These are phyloP conservation scores for Paedocypris micromegethes DNA, from an alignment of 2,797 vertebrate genomes.

Conservation along the genomic window DNA sequence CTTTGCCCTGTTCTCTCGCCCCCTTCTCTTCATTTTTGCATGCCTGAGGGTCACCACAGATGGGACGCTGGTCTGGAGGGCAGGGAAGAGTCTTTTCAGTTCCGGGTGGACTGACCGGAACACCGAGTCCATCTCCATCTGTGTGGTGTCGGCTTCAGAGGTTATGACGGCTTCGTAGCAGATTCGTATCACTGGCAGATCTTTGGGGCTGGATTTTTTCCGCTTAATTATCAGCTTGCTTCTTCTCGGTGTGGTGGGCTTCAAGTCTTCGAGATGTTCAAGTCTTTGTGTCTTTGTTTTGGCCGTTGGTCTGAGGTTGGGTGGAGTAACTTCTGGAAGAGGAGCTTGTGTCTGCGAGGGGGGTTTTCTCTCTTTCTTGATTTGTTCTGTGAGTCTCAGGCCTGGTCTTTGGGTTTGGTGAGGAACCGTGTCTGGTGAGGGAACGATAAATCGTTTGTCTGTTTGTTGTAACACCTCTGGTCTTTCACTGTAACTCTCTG, in stretches of 20 bases:
- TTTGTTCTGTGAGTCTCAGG: conserved; percentile 46
- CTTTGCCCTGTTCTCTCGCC: conserved; percentile 58
- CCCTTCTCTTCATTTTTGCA: conserved; percentile 40
- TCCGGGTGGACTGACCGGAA: conserved; percentile 20
- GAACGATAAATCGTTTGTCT: too few species aligned
- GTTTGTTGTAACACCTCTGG: conserved; percentile 31
- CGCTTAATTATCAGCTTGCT: conserved; percentile 1
- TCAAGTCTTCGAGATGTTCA: conserved; percentile 38
- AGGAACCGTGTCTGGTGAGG: too few species aligned
- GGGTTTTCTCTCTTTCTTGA: conserved; percentile 53
- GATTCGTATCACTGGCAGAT: conserved; percentile 24
- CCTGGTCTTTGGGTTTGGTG: conserved; percentile 49
- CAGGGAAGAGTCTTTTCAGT: not conserved
- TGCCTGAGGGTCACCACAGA: conserved; percentile 13
- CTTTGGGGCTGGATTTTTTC: not conserved
- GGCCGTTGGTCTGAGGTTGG: not conserved
- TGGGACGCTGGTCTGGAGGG: conserved; percentile 36
- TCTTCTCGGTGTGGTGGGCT: conserved; percentile 43
- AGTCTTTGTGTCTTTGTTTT: conserved; percentile 29
- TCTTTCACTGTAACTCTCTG: conserved; percentile 25
- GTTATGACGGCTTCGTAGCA: conserved; percentile 43
- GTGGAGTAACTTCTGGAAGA: conserved; percentile 30
- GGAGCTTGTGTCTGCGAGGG: conserved; percentile 29
- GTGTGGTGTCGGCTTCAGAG: conserved; percentile 17
- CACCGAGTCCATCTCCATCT: conserved; percentile 7